A percentile compares a stretch with the other conserved stretches of the same genome.
Conservation (phyloP, 2,113 vertebrate genomes). For the Apeltes quadracus region DNA sequence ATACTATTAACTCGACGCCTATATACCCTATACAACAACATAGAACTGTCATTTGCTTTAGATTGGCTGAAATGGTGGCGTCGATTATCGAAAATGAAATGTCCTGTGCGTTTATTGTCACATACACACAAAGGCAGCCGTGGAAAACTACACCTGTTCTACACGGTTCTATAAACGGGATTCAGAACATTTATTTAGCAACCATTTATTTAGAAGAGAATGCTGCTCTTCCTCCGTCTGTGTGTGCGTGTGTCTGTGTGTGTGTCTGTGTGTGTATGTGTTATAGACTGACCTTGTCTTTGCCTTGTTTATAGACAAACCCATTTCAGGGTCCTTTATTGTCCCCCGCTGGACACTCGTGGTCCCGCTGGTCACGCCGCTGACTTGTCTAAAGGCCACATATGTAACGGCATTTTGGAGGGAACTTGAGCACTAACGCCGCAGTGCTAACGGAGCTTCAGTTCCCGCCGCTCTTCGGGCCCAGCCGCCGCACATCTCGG, state of each 20-base stretch:
- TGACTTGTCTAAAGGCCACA: background rate
- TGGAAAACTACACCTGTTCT: background rate
- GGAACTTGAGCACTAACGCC: no score
- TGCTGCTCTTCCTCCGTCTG: no score
- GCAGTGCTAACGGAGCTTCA: no score
- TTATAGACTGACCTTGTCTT: background rate
- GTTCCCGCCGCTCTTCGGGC: background rate
- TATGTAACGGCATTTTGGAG: no score
- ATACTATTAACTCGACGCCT: no score
- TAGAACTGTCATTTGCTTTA: background rate
- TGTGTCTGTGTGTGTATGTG: background rate
- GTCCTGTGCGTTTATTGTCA: background rate
- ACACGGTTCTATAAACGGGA: background rate
- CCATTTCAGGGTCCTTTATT: background rate
- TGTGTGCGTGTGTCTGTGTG: no score
- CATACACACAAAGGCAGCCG: background rate
- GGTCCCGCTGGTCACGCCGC: background rate
- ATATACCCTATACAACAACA: background rate
- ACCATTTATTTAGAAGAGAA: background rate
- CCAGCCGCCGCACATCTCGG: background rate
- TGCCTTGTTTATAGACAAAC: background rate
- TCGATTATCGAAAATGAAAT: background rate
- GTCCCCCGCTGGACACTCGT: background rate
- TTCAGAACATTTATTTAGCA: background rate
- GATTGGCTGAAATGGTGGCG: background rate